Evolutionary conservation across 2,888 invertebrate species (phyloP).

Genomic region (Danaus chrysippus): DNA sequence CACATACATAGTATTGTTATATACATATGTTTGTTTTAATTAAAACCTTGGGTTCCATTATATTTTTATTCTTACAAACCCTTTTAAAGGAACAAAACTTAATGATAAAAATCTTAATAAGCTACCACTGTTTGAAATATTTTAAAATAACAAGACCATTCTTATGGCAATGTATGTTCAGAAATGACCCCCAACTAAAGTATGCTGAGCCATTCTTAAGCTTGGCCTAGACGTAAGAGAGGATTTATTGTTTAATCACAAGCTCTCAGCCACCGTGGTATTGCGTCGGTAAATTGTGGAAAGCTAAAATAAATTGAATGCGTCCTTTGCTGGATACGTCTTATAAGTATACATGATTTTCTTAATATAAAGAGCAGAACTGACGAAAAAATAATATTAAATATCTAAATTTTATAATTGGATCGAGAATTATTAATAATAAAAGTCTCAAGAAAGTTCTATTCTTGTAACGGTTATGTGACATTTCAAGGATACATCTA

Average conservation of each 20-base stretch:
- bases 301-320: conserved; percentile 40
- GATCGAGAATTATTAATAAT: too few species aligned
- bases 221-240: conserved; percentile 36
- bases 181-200: conserved; percentile 27
- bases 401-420: neutral
- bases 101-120: conserved; percentile 30
- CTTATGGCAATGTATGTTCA: conserved; percentile 26
- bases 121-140: conserved; percentile 19
- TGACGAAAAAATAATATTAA: too few species aligned
- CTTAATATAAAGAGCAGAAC: too few species aligned
- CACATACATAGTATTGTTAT: too few species aligned
- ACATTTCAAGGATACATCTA: neutral
- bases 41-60: neutral
- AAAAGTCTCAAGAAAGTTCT: neutral
- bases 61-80: neutral
- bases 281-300: conserved; percentile 69
- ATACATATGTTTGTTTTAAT: conserved; percentile 1
- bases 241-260: conserved; percentile 74
- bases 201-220: conserved; percentile 39
- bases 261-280: conserved; percentile 64
- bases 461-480: conserved; percentile 3
- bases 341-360: conserved; percentile 15
- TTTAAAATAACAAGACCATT: conserved; percentile 22
- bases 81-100: conserved; percentile 8
- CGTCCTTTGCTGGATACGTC: conserved; percentile 28